phyloP scores from a whole-genome alignment of 64 coral and sea anemone species.

The Montipora efflorescens region DNA sequence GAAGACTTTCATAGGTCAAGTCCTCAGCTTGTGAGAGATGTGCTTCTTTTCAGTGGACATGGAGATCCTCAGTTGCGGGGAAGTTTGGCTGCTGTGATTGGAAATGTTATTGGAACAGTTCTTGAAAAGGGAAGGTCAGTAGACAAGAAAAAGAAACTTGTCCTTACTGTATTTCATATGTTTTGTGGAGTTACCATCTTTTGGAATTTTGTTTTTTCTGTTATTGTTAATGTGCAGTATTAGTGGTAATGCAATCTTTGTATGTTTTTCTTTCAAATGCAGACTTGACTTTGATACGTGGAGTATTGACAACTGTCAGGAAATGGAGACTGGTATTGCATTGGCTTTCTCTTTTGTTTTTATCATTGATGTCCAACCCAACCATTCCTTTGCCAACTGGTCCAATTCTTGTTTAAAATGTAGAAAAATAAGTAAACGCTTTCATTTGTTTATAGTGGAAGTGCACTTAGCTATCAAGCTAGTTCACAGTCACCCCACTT shows the following conservation, averaged over 20 bases:
- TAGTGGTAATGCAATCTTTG: too few species aligned
- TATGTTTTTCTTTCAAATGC: not conserved
- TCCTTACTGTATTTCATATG: not conserved
- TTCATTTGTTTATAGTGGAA: too few species aligned
- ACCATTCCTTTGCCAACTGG: too few species aligned
- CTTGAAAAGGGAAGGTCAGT: slow-evolving; percentile 85
- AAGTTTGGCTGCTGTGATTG: slow-evolving; percentile 79
- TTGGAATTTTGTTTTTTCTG: not conserved
- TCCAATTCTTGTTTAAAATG: too few species aligned
- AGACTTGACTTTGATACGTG: slow-evolving; percentile 78
- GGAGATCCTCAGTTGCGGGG: slow-evolving; percentile 92
- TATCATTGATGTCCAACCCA: not conserved
- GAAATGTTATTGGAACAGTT: slow-evolving; percentile 77
- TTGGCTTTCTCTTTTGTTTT: not conserved
- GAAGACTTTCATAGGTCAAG: not conserved
- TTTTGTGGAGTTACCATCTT: too few species aligned
- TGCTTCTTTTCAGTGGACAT: slow-evolving; percentile 88
- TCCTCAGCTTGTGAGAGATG: slow-evolving; percentile 87
- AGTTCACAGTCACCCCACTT: too few species aligned
- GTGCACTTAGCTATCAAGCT: too few species aligned
- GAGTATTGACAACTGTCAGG: slow-evolving; percentile 52
- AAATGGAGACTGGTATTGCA: slow-evolving; percentile 61
- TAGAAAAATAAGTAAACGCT: too few species aligned
- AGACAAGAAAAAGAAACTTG: not conserved
- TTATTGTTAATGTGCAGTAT: too few species aligned